phyloP scores from a whole-genome alignment of 2,113 vertebrate genomes.

The Cryptotis parvus region DNA sequence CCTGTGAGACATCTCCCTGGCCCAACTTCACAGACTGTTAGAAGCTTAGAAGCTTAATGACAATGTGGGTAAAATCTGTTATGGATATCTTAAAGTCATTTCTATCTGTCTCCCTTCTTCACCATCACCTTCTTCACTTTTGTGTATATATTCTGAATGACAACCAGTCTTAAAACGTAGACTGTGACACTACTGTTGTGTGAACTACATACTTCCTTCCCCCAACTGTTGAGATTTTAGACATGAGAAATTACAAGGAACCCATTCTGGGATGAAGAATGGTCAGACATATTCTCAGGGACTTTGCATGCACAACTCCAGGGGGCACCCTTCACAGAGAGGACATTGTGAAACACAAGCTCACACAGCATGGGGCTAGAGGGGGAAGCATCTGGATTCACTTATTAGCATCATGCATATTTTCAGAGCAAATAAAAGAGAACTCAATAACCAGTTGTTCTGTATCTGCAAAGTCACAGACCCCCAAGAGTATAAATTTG shows the following conservation, averaged over 20 bases:
- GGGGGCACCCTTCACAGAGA: neutral
- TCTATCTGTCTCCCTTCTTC: neutral
- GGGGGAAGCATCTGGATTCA: neutral
- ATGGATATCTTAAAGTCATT: neutral
- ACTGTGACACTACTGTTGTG: neutral
- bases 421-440: neutral
- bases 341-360: fast-evolving
- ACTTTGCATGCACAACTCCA: neutral
- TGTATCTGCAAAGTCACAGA: neutral
- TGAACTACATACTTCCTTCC: neutral
- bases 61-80: neutral
- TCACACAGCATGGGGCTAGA: fast-evolving
- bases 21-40: neutral
- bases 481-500: neutral
- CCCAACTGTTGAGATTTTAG: neutral
- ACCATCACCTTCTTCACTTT: too few species aligned
- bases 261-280: neutral
- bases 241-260: neutral
- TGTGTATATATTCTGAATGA: neutral
- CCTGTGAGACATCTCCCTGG: too few species aligned
- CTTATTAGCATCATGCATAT: neutral
- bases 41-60: neutral
- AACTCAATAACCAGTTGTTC: neutral
- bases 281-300: neutral
- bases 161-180: neutral